Evolutionary conservation across 1,140 invertebrate genomes (phyloP), one percentile per base, ranked within the genome.

Genomic region (Eulimnadia texana): DNA sequence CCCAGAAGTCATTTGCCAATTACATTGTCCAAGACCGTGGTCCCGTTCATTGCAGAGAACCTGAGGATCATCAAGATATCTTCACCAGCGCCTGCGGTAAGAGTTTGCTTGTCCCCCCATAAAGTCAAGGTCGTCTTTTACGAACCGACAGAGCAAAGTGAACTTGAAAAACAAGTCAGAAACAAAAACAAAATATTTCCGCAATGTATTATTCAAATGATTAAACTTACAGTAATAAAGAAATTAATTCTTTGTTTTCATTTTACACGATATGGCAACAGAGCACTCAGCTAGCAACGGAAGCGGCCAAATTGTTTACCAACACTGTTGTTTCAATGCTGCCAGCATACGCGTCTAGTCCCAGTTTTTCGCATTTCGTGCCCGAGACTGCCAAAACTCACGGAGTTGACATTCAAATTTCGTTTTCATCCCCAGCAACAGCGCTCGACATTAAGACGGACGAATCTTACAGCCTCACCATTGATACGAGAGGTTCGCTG

Each of bases 401-500:
- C 29, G 19, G 33, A 55, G 22, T 61, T 10, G 23, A 61, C 11
- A 20, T 61, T 20, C 20, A 61, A 29, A 33, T 61, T 16, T 22
- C 50, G 20, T 50, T 61, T 28, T 33, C 51, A 2, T 51, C n/a
- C 6, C 22, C 27, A 11, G 28, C 16, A 19, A 51, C 24, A 1
- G 29, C 27, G 22, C 28, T 61, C 16, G 42, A 25, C 19, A 6
- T 61, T 6, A 27, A 27, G 2, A 61, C 60, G 0, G 60, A 61
- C 42, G 60, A 61, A 28, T 61, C 60, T 1, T 61, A 61, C 60
- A 55, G n/a, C 10, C 22, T 60, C 20, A 47, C 49, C 51, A 51
- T 54, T 24, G 23, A 28, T 28, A 29, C 49, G 25, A 11, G 13
- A 0, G 25, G 50, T 24, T 16, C 22, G n/a, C 27, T 24, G 6